phyloP scores from a whole-genome alignment of 2,113 vertebrate species.

The Lamprotornis superbus region DNA sequence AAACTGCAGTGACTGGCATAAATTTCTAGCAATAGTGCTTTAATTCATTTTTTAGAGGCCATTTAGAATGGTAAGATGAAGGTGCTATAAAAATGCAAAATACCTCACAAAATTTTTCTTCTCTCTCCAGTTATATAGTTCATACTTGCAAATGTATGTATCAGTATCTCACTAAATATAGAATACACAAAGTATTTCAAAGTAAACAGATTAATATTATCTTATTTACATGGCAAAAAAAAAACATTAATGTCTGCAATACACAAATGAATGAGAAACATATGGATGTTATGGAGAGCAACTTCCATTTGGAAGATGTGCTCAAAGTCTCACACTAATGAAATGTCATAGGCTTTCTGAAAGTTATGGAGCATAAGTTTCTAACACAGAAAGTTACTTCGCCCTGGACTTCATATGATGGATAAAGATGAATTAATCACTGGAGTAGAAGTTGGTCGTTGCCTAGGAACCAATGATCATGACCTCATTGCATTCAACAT shows the following conservation, averaged over 20 bases:
- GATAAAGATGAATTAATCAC: conserved; percentile 59
- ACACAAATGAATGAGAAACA: background rate
- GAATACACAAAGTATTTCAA: background rate
- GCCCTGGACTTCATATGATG: conserved; percentile 1
- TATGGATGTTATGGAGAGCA: background rate
- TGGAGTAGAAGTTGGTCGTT: conserved; percentile 50
- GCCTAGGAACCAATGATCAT: conserved; percentile 57
- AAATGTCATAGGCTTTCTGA: background rate
- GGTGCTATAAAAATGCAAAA: background rate
- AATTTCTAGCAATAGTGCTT: background rate
- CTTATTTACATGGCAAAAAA: background rate
- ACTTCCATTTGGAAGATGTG: background rate
- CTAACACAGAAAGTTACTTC: conserved; percentile 30
- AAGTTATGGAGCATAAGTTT: background rate
- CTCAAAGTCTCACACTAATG: background rate
- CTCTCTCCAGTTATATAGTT: background rate
- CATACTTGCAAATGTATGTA: background rate
- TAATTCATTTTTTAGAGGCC: background rate
- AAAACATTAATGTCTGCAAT: background rate
- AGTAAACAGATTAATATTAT: background rate
- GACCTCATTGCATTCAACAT: conserved; percentile 53
- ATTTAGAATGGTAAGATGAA: background rate
- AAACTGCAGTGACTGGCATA: background rate
- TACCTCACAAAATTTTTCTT: background rate
- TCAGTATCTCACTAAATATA: background rate